These are phyloP conservation scores for Formica exsecta DNA, from an alignment of 1,140 invertebrate genomes.

Conservation along the genomic window DNA sequence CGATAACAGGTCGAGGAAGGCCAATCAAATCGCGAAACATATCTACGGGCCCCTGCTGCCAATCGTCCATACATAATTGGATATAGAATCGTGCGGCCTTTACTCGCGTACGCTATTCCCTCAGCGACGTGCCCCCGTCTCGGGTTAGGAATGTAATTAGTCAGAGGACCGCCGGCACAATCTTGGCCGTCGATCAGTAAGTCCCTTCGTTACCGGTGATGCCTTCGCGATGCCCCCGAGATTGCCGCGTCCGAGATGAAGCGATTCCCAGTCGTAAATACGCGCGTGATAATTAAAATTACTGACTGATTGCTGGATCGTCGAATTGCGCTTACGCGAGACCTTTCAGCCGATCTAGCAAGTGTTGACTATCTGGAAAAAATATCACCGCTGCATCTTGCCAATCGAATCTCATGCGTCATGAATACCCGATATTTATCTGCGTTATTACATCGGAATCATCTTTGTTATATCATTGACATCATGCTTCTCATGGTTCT, in stretches of 20 bases:
- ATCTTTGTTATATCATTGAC: background rate
- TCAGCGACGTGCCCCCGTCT: constrained; percentile 31
- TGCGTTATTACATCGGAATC: constrained; percentile 5
- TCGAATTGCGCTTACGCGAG: constrained; percentile 46
- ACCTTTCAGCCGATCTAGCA: background rate
- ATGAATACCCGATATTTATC: background rate
- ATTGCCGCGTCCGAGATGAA: constrained; percentile 76
- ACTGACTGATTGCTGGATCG: constrained; percentile 73
- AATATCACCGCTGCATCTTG: too few species aligned
- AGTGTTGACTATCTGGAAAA: background rate
- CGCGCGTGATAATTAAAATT: constrained; percentile 81
- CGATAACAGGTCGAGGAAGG: constrained; percentile 52
- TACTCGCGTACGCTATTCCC: constrained; percentile 39
- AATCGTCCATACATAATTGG: constrained; percentile 82
- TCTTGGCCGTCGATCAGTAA: constrained; percentile 76
- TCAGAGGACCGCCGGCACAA: constrained; percentile 78
- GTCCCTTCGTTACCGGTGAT: constrained; percentile 70
- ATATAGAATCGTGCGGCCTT: constrained; percentile 76
- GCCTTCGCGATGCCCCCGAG: constrained; percentile 55
- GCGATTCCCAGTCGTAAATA: constrained; percentile 80
- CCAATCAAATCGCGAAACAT: constrained; percentile 73
- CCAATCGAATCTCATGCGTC: background rate
- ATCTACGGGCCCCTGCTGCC: constrained; percentile 76
- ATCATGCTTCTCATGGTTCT: background rate
- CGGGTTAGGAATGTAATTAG: constrained; percentile 84